phyloP scores from a whole-genome alignment of 2,888 invertebrate genomes.

The Podabrus alpinus region DNA sequence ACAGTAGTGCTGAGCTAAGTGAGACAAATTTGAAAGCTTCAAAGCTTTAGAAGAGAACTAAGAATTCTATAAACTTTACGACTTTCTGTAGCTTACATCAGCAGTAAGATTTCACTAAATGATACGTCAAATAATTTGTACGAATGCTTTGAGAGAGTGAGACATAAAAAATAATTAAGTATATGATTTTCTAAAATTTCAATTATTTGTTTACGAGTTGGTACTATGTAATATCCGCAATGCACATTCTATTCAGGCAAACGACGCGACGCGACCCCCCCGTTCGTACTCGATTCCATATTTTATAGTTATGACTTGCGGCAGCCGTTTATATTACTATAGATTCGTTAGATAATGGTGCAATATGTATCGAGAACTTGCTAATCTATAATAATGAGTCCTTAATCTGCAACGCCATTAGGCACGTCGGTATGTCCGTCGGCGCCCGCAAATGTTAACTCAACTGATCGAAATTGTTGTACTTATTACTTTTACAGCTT shows the following conservation, averaged over 20 bases:
- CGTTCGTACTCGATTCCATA: conserved; percentile 19
- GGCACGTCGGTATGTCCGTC: conserved; percentile 25
- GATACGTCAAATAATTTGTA: not conserved
- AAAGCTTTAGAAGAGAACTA: not conserved
- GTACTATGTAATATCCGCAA: conserved; percentile 6
- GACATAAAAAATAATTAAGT: not conserved
- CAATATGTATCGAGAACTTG: conserved; percentile 34
- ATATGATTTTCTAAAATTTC: not conserved
- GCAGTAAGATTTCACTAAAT: not conserved
- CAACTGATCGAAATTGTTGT: conserved; percentile 23
- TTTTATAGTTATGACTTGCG: conserved; percentile 33
- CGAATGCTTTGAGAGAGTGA: not conserved
- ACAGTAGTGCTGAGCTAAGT: conserved; percentile 17
- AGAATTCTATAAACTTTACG: conserved; percentile 8
- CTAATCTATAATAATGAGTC: conserved; percentile 40
- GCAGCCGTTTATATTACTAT: conserved; percentile 29
- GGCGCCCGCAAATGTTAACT: conserved; percentile 32
- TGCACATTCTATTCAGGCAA: conserved; percentile 9
- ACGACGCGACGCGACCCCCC: conserved; percentile 19
- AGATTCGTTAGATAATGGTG: conserved; percentile 29
- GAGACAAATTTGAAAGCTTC: conserved; percentile 15
- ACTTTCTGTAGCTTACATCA: conserved; percentile 2
- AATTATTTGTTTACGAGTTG: not conserved
- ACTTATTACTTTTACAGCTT: conserved; percentile 29
- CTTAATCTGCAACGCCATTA: conserved; percentile 40